Percentiles rank a stretch among this genome's conserved stretches.
Conservation (phyloP, 1,140 invertebrate species). For the Nephila pilipes region DNA sequence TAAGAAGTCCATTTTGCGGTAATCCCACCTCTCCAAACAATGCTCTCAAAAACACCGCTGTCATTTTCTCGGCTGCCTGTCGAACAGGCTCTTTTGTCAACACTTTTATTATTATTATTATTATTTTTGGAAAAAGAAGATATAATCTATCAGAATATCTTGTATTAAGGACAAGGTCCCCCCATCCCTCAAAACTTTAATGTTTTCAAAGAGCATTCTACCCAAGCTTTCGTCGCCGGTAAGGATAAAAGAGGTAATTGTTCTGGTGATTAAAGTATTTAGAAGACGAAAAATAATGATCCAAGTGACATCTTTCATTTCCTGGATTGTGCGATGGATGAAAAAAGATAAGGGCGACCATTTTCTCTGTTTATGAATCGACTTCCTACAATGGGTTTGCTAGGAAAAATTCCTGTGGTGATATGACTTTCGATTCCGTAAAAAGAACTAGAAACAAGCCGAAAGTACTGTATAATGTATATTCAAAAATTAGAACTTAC, state of each 20-base stretch:
- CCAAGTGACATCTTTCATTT: neutral
- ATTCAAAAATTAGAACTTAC: too few species aligned
- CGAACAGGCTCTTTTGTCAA: neutral
- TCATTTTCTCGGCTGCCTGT: neutral
- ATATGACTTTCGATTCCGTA: too few species aligned
- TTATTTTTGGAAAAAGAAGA: neutral
- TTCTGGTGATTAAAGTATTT: neutral
- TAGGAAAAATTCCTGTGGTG: neutral
- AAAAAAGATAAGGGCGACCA: neutral
- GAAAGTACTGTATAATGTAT: too few species aligned
- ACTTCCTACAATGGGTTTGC: neutral
- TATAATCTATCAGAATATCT: neutral
- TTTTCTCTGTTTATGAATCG: neutral
- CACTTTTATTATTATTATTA: neutral
- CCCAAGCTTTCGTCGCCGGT: neutral
- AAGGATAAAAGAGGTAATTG: neutral
- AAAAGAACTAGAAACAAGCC: too few species aligned
- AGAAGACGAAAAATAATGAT: neutral
- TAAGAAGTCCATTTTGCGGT: neutral
- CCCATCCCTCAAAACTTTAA: neutral
- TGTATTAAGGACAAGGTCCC: slow-evolving; percentile 27
- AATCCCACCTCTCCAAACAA: neutral
- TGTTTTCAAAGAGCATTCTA: neutral
- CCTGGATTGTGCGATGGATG: neutral
- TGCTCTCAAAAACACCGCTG: neutral